These are phyloP conservation scores for Limnephilus auricula DNA, from an alignment of 2,888 invertebrate species.

Conservation along the genomic window DNA sequence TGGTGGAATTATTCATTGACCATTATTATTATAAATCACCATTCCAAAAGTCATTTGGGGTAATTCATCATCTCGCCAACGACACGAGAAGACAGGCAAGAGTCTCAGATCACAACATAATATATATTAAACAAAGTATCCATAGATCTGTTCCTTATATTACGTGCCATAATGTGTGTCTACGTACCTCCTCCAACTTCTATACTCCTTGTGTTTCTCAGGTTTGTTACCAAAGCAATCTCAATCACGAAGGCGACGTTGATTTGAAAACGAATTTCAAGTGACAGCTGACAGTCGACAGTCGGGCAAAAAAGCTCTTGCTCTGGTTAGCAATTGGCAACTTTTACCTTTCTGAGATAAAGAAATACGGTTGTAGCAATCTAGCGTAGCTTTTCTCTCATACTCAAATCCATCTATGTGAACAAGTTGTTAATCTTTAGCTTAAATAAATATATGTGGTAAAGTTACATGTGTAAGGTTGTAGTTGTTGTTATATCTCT, in stretches of 20 bases:
- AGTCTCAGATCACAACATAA: constrained; percentile 9
- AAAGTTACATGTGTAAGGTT: no score
- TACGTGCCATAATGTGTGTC: neutral
- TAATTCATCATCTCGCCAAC: constrained; percentile 63
- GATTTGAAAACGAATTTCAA: constrained; percentile 2
- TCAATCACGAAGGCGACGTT: neutral
- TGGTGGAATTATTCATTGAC: constrained; percentile 64
- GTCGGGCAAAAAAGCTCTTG: neutral
- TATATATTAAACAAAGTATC: neutral
- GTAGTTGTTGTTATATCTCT: no score
- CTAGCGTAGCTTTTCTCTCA: neutral
- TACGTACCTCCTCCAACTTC: neutral
- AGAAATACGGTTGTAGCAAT: neutral
- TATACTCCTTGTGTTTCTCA: neutral
- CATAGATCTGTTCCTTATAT: neutral
- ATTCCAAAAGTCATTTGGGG: constrained; percentile 63
- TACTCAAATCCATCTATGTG: neutral
- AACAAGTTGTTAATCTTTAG: neutral
- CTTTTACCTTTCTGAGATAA: neutral
- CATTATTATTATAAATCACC: constrained; percentile 64
- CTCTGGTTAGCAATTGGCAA: neutral
- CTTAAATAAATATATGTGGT: no score
- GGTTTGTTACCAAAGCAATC: neutral
- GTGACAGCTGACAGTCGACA: constrained; percentile 2
- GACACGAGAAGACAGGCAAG: constrained; percentile 49